phyloP scores from a whole-genome alignment of 1,140 invertebrate species.

The Papilio polyxenes region DNA sequence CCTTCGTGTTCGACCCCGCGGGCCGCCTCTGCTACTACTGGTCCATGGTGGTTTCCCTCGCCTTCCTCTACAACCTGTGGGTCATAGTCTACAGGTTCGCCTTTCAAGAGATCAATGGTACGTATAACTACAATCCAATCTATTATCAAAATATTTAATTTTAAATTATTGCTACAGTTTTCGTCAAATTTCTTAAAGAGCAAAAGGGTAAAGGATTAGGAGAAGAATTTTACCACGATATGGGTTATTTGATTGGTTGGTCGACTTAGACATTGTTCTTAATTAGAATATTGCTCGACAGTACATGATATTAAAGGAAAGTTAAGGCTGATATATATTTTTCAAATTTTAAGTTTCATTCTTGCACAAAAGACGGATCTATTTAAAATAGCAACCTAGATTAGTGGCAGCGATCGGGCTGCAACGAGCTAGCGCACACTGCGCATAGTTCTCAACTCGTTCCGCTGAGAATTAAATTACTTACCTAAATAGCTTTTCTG shows the following conservation, averaged over 20 bases:
- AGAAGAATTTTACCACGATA: too few relatives aligned
- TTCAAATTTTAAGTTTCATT: conserved; percentile 59
- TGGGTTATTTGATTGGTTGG: too few relatives aligned
- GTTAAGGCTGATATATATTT: conserved; percentile 63
- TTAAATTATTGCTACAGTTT: too few relatives aligned
- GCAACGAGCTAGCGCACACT: conserved; percentile 53
- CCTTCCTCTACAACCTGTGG: conserved; percentile 99
- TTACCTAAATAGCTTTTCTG: conserved; percentile 69
- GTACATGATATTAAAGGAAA: conserved; percentile 48
- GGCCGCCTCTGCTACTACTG: conserved; percentile 96
- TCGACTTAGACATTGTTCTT: neutral
- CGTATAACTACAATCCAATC: conserved; percentile 57
- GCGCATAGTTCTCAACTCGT: conserved; percentile 64
- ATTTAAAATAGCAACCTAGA: conserved; percentile 61
- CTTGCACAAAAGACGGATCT: conserved; percentile 61
- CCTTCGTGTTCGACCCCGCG: conserved; percentile 95
- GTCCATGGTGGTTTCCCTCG: conserved; percentile 98
- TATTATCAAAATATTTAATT: neutral
- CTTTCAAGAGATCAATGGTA: conserved; percentile 94
- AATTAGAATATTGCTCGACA: conserved; percentile 36
- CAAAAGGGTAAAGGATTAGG: too few relatives aligned
- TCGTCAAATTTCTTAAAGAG: too few relatives aligned
- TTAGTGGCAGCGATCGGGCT: conserved; percentile 57
- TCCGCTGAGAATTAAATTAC: conserved; percentile 65
- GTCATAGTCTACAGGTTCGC: conserved; percentile 99